Conservation (phyloP, 2,113 vertebrate species). For the Sphaerodactylus townsendi region DNA sequence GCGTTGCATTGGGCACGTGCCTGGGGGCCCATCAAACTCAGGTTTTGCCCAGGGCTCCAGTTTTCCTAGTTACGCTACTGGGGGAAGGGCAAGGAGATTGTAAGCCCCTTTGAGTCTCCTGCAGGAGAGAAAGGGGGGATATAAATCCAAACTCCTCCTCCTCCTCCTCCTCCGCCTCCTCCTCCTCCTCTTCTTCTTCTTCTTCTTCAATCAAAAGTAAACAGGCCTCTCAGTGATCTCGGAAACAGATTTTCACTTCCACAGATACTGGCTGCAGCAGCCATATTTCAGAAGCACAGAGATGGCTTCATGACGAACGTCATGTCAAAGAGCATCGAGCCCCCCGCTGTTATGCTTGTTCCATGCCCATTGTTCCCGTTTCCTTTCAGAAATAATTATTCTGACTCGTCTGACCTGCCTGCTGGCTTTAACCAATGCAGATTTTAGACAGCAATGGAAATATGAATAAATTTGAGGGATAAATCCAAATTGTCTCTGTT, state of each 20-base stretch:
- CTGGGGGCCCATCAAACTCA: too few species aligned
- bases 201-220: background rate
- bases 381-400: conserved; percentile 72
- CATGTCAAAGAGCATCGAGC: conserved; percentile 50
- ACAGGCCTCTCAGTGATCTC: background rate
- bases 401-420: conserved; percentile 64
- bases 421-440: conserved; percentile 52
- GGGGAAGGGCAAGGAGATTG: too few species aligned
- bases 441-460: conserved; percentile 59
- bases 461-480: too few species aligned
- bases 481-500: conserved; percentile 31
- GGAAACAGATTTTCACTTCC: conserved; percentile 23
- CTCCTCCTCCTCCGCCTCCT: too few species aligned
- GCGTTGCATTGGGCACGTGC: too few species aligned
- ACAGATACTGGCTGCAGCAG: conserved; percentile 24
- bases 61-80: too few species aligned
- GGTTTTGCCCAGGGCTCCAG: too few species aligned
- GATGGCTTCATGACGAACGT: conserved; percentile 45
- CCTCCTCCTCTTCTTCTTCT: too few species aligned
- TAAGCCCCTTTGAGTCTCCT: too few species aligned
- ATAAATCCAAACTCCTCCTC: too few species aligned
- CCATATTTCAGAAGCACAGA: conserved; percentile 31
- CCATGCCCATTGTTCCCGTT: conserved; percentile 56
- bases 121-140: too few species aligned
- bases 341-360: conserved; percentile 43